Conservation (phyloP, 2,888 invertebrate species). For the Troglohyphantes excavatus region DNA sequence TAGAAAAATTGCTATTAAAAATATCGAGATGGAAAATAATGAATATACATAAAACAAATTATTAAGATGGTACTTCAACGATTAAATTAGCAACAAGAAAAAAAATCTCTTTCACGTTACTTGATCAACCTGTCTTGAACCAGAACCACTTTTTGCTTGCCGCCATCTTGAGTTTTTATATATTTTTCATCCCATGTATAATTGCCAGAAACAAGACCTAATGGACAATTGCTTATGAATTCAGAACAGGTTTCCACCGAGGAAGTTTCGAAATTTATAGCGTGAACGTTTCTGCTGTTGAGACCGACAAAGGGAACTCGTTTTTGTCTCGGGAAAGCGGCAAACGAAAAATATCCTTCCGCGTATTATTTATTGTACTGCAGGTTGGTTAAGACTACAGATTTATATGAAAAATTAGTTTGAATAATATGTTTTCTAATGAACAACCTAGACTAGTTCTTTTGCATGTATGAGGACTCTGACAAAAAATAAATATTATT, state of each 20-base stretch:
- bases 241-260: slow-evolving; percentile 25
- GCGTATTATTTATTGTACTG: background rate
- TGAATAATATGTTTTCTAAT: no score
- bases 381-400: background rate
- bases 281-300: background rate
- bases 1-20: no score
- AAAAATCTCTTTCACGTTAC: background rate
- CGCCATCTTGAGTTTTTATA: background rate
- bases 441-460: no score
- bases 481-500: no score
- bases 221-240: background rate
- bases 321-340: background rate
- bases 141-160: background rate
- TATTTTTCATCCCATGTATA: background rate
- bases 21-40: no score
- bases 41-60: no score
- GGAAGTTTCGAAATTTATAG: slow-evolving; percentile 13
- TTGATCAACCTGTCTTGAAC: slow-evolving; percentile 2
- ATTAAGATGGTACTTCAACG: no score
- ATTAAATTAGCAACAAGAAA: no score
- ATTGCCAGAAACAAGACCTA: background rate
- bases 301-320: background rate
- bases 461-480: no score
- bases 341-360: background rate
- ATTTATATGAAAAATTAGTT: no score